These are phyloP conservation scores for Nasua narica DNA, from an alignment of 2,797 vertebrate species.

Conservation along the genomic window DNA sequence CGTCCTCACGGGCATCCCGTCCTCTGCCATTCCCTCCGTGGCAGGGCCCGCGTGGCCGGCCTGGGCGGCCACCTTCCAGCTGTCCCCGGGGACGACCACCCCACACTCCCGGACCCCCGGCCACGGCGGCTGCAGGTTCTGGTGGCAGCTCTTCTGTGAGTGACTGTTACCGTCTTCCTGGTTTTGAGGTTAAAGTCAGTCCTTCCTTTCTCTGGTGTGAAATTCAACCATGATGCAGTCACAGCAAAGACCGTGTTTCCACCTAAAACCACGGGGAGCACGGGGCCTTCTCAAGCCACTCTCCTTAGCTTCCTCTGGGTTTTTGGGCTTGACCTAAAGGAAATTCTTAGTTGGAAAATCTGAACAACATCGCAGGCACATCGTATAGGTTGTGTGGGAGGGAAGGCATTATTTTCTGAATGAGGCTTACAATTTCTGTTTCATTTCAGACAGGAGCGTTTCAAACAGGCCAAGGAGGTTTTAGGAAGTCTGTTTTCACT, in stretches of 20 bases:
- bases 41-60: accelerated
- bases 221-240: neutral
- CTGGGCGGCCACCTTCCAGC: neutral
- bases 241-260: slow-evolving; percentile 43
- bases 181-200: neutral
- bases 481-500: neutral
- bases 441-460: neutral
- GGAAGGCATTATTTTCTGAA: neutral
- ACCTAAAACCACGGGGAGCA: neutral
- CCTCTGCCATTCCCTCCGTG: accelerated
- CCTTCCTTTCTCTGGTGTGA: slow-evolving; percentile 65
- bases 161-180: neutral
- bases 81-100: neutral
- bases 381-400: neutral
- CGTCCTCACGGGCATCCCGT: neutral
- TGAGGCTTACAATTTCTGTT: neutral
- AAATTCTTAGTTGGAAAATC: slow-evolving; percentile 9
- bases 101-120: neutral
- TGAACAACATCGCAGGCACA: neutral
- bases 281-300: neutral
- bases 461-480: neutral
- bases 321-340: neutral
- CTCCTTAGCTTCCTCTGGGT: neutral
- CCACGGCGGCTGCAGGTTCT: neutral
- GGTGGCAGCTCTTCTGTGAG: neutral